Evolutionary conservation across 2,888 invertebrate genomes (phyloP).

Genomic region (Torymus aiolomorphi): DNA sequence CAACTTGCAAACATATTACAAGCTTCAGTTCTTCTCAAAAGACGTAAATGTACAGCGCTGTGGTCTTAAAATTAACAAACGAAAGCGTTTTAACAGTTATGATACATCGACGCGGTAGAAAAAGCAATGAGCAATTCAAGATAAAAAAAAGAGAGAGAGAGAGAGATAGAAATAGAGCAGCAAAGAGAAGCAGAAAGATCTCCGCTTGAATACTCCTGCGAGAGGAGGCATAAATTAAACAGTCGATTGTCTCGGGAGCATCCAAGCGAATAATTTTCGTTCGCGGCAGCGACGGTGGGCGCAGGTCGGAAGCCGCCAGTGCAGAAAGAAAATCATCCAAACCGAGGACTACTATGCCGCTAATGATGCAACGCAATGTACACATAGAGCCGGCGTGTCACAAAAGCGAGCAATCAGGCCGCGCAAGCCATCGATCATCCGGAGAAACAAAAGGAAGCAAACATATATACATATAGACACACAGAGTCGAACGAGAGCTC

Average conservation of each 20-base stretch:
- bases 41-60: not conserved
- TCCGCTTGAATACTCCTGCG: conserved; percentile 48
- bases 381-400: conserved; percentile 4
- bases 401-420: conserved; percentile 39
- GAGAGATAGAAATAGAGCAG: conserved; percentile 21
- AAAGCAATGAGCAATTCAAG: conserved; percentile 44
- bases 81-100: conserved; percentile 41
- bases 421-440: conserved; percentile 27
- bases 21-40: not conserved
- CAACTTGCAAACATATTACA: not conserved
- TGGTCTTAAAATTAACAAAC: conserved; percentile 14
- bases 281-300: conserved; percentile 28
- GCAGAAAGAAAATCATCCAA: conserved; percentile 1
- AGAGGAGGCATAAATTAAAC: conserved; percentile 47
- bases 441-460: conserved; percentile 26
- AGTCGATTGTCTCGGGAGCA: conserved; percentile 52
- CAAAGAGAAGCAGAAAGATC: conserved; percentile 17
- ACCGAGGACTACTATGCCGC: conserved; percentile 2
- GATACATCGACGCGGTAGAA: conserved; percentile 35
- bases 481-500: not conserved
- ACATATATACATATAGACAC: not conserved
- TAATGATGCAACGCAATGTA: conserved; percentile 18
- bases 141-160: conserved; percentile 16
- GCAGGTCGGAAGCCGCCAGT: conserved; percentile 34
- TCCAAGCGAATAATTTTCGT: conserved; percentile 52